Base-by-base conservation (phyloP, 2,797 vertebrate species). In the Scleropages formosus region DNA sequence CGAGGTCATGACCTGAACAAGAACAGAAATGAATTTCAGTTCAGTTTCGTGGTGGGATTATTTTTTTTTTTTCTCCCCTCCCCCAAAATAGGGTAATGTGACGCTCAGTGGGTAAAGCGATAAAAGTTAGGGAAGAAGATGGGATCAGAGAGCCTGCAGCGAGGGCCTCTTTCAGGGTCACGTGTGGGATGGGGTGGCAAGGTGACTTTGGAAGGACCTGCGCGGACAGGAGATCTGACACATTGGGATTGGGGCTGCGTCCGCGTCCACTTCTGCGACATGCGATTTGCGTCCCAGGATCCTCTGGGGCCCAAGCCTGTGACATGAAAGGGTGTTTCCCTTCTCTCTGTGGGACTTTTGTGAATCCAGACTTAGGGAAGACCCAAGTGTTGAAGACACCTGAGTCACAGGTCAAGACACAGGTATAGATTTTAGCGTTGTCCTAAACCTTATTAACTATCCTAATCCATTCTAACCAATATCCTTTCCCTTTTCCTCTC, bases 11-110 rank as follows among this genome's bases (percentile, higher is more conserved):
- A 69, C 47, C 47, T 49, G 47, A 69, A 49, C 47, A 46, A 67
- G 65, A 31, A 67, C 39, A 22, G 67, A 69, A 26, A 69, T 69
- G 22, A 53, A 69, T 69, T 22, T 11, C 24, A 44, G 11, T 51
- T 26, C 53, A 1, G 53, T 12, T 1, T 56, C 22, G 13, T 15
- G 13, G 13, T 15, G 9, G 47, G 51, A 49, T 69, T 69, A 47
- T 51, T 49, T 69, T 69, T 46, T 68, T 15, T 20, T 10, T 47
- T 8, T n/a, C 10, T 49, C 22, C 12, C 66, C 22, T 47, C 47
- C 65, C 11, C 47, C 18, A 69, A 65, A 53, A 69, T 69, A 67
- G 47, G 26, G 10, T 51, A 69, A 69, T 22, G 49, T 15, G 22
- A 24, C 69, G 66, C 15, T 51, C 66, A 69, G 44, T 47, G 46